phyloP scores from a whole-genome alignment of 2,113 vertebrate species.

The Globicephala melas region DNA sequence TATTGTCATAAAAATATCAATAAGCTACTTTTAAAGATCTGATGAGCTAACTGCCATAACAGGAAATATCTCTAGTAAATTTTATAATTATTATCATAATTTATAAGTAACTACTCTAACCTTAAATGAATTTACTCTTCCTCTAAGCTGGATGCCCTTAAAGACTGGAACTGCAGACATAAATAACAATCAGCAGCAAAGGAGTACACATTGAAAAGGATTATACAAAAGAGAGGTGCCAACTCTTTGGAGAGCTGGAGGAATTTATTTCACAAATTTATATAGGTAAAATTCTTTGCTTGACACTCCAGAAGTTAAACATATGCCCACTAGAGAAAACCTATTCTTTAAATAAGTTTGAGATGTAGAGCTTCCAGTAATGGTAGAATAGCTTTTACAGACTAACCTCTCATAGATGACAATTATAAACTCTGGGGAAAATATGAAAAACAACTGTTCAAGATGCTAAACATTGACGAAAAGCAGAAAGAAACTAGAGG shows the following conservation, averaged over 20 bases:
- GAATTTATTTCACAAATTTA: background rate
- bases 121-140: background rate
- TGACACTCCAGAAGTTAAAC: background rate
- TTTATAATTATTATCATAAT: background rate
- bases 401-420: background rate
- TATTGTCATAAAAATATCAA: constrained; percentile 24
- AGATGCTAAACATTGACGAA: background rate
- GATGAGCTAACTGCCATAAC: background rate
- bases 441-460: background rate
- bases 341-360: constrained; percentile 12
- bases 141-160: background rate
- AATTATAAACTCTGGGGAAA: background rate
- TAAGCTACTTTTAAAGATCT: constrained; percentile 2
- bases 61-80: constrained; percentile 8
- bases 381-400: background rate
- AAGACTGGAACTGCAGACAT: background rate
- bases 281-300: background rate
- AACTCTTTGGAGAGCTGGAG: background rate
- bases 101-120: background rate
- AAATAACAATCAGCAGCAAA: background rate
- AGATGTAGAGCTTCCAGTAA: background rate
- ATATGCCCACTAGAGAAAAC: background rate
- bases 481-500: background rate
- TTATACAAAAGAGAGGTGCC: background rate
- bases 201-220: background rate